Evolutionary conservation across 2,113 vertebrate genomes (phyloP), one percentile per base, ranked within the genome.

Genomic region (Seriola quinqueradiata): DNA sequence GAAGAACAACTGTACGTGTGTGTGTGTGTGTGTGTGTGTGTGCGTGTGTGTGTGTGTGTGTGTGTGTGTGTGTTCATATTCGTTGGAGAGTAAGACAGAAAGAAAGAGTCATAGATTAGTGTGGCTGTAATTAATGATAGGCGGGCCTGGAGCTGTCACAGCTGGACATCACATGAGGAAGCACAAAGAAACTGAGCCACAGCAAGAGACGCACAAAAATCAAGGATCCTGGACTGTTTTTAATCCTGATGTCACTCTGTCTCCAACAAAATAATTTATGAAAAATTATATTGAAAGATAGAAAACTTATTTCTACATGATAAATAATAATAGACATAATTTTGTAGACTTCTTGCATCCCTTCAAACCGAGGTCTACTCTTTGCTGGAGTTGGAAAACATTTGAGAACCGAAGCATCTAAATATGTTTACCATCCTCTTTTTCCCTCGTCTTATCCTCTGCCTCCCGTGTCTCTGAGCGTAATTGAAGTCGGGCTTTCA

Each of bases 101-200:
- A 25, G 32, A 59, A 38, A 12, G 59, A 21, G 44, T 42, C 4
- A 12, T 0, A 76, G 8, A 42, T 79, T 34, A 70, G 59, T 42
- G 2, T 42, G 40, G 40, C 65, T 83, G 70, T 86, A 84, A 90
- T 89, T 85, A 83, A 78, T 19, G 61, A 83, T 75, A 14, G 1
- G 54, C 28, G 70, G 60, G 38, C 74, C 81, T 66, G 76, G 70
- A 78, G 78, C 57, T 54, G 77, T 75, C 67, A 59, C 48, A 71
- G 28, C 17, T 72, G 74, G 38, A 75, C 66, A 60, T 75, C 66
- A 63, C 46, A 69, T 7, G 52, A 70, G 38, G 63, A 28, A 55
- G 36, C 13, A 65, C 25, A 71, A 71, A 74, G 57, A 75, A 13
- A 17, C 12, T 12, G 5, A 52, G 48, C 13, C 52, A 72, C 68